A percentile compares a stretch with the other conserved stretches of the same genome.
Conservation (phyloP, 2,888 invertebrate genomes). For the Hymenopus coronatus region DNA sequence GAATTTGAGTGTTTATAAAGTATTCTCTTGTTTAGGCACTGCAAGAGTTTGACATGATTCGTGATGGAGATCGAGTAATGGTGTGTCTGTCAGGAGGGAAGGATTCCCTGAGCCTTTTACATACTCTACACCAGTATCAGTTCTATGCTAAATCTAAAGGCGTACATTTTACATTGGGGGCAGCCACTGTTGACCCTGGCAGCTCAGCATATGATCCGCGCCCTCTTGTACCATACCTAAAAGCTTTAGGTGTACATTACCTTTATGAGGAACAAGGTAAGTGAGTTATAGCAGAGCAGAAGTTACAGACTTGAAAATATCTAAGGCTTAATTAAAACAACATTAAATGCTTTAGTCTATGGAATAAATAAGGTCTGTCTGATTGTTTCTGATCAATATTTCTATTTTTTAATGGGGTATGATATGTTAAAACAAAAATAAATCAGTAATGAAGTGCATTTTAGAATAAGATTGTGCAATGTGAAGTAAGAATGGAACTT, state of each 20-base stretch:
- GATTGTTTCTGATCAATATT: no score
- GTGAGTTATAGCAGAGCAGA: background rate
- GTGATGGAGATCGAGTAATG: constrained; percentile 76
- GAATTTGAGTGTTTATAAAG: no score
- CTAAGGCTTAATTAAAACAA: background rate
- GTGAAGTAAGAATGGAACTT: no score
- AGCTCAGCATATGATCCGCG: constrained; percentile 58
- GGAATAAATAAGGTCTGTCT: background rate
- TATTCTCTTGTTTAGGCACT: constrained; percentile 58
- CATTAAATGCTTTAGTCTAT: background rate
- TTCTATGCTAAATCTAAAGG: constrained; percentile 72
- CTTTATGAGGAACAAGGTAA: constrained; percentile 62
- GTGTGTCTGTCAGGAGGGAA: constrained; percentile 83
- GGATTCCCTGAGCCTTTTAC: constrained; percentile 79
- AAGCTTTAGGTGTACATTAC: constrained; percentile 69
- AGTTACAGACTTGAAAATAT: background rate
- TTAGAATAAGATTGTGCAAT: no score
- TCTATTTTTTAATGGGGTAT: no score
- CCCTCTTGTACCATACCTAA: constrained; percentile 71
- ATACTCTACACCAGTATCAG: constrained; percentile 81
- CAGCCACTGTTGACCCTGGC: constrained; percentile 74
- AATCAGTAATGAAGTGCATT: no score
- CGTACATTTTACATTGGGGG: constrained; percentile 65
- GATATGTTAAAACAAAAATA: no score
- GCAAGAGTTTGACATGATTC: constrained; percentile 79